Percentiles rank a stretch among this genome's conserved stretches.
phyloP scores from a whole-genome alignment of 2,888 invertebrate genomes.

The Bruchidius siliquastri region DNA sequence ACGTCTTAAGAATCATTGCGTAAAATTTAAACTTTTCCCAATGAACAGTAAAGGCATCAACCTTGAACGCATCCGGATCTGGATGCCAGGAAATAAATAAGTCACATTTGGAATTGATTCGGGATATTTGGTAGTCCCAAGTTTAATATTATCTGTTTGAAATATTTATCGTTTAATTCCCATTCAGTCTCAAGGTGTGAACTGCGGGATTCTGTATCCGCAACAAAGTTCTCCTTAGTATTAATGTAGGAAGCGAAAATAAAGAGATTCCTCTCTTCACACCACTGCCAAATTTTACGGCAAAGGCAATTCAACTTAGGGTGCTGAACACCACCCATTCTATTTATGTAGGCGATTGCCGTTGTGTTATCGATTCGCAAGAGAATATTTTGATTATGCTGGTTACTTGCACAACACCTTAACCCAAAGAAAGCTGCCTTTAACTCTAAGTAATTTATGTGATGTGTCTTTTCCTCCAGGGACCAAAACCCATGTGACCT shows the following conservation, averaged over 20 bases:
- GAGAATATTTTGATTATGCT: not conserved
- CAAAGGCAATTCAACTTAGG: not conserved
- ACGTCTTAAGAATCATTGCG: not conserved
- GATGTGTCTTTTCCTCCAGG: not conserved
- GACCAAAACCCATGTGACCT: constrained; percentile 1
- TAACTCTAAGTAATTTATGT: constrained; percentile 7
- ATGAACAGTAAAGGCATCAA: constrained; percentile 9
- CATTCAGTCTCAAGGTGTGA: constrained; percentile 9
- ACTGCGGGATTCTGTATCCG: constrained; percentile 1
- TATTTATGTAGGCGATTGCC: constrained; percentile 5
- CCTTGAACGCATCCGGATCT: constrained; percentile 6
- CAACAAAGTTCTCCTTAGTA: not conserved
- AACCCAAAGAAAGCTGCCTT: constrained; percentile 5
- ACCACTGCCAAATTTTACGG: constrained; percentile 5
- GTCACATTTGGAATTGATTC: constrained; percentile 7
- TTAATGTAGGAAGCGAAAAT: constrained; percentile 4
- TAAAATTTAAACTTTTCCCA: constrained; percentile 5
- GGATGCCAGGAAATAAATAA: constrained; percentile 7
- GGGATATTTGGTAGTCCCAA: constrained; percentile 1
- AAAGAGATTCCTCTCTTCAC: constrained; percentile 3
- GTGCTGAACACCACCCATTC: constrained; percentile 2
- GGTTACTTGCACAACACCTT: constrained; percentile 2
- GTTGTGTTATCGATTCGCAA: constrained; percentile 7
- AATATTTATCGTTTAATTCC: constrained; percentile 2
- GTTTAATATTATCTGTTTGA: not conserved